Base-by-base conservation (phyloP, 37 sponge, comb jelly and placozoan species). In the Haliclona indistincta region DNA sequence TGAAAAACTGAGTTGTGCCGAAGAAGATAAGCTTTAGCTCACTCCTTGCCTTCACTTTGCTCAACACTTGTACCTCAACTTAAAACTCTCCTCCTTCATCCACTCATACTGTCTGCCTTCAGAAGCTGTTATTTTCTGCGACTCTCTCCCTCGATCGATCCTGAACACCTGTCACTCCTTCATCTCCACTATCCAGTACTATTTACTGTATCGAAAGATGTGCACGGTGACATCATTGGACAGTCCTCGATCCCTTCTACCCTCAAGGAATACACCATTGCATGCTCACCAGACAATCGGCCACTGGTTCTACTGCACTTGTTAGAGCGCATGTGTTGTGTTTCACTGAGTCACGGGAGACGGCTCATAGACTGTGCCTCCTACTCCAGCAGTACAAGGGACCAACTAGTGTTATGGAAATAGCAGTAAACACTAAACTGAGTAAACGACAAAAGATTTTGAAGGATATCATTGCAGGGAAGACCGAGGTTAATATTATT, bases 121-220 rank as follows among this genome's bases (percentile, higher is more conserved):
- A 93, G 78, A 98, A 98, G 66, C 82, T 98, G 3, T 80, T 98
- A 30, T 95, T 98, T 71, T 98, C 99, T 10, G 99, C 99, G 23
- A 95, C 99, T 40, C 74, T 98, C 37, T 82, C 95, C 20, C 79
- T 81, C 5, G 81, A n/a, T n/a, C n/a, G n/a, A 87, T 56, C 99
- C 99, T 4, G 96, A 95, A 47, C 86, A 85, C 54, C 81, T 98
- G 33, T 77, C 96, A 4, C 44, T 54, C 2, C 78, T 98, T 6
- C 37, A 78, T 23, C 81, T 98, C 38, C 79, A 88, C 55, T 42
- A 54, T 28, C 98, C 98, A 0, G 58, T 67, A 30, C 77, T 97
- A 56, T 95, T 82, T 77, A 85, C 81, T 22, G 71, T 70, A 15
- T 73, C 69, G 36, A 75, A 26, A 17, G 30, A 61, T 17, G 20